Conservation (phyloP, 2,797 vertebrate species). For the Chlorospingus semifuscus region DNA sequence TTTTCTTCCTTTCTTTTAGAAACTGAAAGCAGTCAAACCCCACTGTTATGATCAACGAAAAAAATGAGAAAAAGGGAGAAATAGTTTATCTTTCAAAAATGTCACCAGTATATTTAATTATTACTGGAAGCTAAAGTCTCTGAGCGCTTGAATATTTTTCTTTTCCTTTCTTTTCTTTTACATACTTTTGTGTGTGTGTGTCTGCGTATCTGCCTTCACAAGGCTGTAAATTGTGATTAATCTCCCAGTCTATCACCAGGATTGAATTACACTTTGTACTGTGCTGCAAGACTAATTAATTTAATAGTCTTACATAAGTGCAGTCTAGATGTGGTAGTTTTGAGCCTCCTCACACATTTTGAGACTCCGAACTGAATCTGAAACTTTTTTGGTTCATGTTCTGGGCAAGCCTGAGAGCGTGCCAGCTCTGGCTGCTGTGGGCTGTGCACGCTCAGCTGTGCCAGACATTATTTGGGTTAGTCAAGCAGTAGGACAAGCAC, state of each 20-base stretch:
- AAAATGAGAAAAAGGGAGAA: neutral
- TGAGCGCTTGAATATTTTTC: neutral
- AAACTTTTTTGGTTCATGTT: neutral
- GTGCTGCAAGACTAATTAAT: slow-evolving; percentile 36
- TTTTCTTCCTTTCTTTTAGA: neutral
- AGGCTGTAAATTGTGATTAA: slow-evolving; percentile 52
- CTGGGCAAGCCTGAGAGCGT: neutral
- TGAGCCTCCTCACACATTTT: neutral
- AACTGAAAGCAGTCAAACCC: neutral
- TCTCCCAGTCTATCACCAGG: slow-evolving; percentile 21
- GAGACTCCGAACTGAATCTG: neutral
- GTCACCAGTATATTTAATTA: neutral
- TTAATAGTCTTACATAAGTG: slow-evolving; percentile 19
- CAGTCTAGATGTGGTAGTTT: neutral
- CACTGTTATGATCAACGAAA: neutral
- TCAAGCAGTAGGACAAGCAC: neutral
- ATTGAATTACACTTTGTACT: slow-evolving; percentile 24
- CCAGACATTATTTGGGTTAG: neutral
- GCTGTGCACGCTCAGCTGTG: neutral
- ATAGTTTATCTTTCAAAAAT: slow-evolving; percentile 10
- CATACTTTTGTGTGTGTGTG: neutral
- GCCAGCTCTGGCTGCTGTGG: neutral
- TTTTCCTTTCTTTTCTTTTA: neutral
- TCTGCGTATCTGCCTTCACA: neutral
- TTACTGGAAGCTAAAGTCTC: neutral